Conservation (phyloP, 2,797 vertebrate genomes). For the Adrianichthys oophorus region DNA sequence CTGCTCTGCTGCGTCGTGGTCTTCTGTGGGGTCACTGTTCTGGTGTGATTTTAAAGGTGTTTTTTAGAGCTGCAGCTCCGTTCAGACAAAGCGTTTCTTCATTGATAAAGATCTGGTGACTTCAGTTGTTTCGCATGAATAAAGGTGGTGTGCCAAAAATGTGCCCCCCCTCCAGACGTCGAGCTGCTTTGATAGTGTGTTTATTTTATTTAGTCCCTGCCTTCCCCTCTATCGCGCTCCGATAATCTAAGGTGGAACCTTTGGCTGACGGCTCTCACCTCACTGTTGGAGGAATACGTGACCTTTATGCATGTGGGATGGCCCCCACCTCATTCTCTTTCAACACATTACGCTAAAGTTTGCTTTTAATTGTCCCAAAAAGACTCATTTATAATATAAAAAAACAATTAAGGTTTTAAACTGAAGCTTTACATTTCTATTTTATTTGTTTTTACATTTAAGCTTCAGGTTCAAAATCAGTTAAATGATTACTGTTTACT, state of each 20-base stretch:
- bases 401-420: too few relatives aligned
- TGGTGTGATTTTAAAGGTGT: conserved; percentile 9
- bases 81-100: conserved; percentile 33
- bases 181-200: conserved; percentile 42
- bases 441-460: too few relatives aligned
- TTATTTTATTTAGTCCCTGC: conserved; percentile 46
- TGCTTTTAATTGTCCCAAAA: too few relatives aligned
- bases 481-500: too few relatives aligned
- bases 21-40: conserved; percentile 7
- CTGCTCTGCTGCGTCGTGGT: not conserved
- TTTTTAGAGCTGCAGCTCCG: conserved; percentile 17
- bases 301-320: conserved; percentile 41
- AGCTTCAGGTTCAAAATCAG: too few relatives aligned
- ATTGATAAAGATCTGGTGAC: conserved; percentile 45
- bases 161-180: conserved; percentile 25
- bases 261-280: conserved; percentile 29
- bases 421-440: too few relatives aligned
- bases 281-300: conserved; percentile 32
- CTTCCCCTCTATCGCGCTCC: conserved; percentile 34
- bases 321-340: conserved; percentile 8
- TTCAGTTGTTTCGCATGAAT: conserved; percentile 62
- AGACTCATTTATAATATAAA: too few relatives aligned
- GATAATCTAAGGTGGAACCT: conserved; percentile 62
- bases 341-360: too few relatives aligned
- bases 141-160: conserved; percentile 57